phyloP scores from a whole-genome alignment of 2,888 invertebrate species.

The Hyles lineata region DNA sequence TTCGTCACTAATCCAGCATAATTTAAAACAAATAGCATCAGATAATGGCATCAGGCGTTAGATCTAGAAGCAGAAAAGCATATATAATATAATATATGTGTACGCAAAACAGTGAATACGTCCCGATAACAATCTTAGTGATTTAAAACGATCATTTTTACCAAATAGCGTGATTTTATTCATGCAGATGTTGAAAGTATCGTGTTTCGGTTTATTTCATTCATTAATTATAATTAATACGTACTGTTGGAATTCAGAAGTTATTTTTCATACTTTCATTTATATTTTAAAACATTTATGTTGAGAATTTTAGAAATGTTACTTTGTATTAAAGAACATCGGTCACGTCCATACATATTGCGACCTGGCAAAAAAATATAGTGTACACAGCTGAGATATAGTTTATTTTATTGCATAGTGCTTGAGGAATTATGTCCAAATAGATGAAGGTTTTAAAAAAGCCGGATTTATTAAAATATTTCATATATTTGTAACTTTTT shows the following conservation, averaged over 20 bases:
- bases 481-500: too few species aligned
- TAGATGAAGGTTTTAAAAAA: too few species aligned
- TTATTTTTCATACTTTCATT: constrained; percentile 24
- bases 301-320: background rate
- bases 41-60: background rate
- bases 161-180: constrained; percentile 4
- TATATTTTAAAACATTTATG: constrained; percentile 11
- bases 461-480: too few species aligned
- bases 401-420: too few species aligned
- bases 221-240: constrained; percentile 25
- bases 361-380: too few species aligned
- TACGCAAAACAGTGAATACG: background rate
- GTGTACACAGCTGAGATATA: too few species aligned
- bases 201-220: constrained; percentile 7
- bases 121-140: constrained; percentile 6
- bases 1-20: background rate
- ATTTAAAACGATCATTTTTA: constrained; percentile 18
- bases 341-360: too few species aligned
- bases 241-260: background rate
- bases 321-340: too few species aligned
- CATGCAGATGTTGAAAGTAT: constrained; percentile 6
- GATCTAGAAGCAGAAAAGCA: background rate
- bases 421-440: too few species aligned
- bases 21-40: constrained; percentile 13
- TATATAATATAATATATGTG: background rate